These are phyloP conservation scores for Pogonognathellus flavescens DNA, from an alignment of 1,140 invertebrate genomes.

Conservation along the genomic window DNA sequence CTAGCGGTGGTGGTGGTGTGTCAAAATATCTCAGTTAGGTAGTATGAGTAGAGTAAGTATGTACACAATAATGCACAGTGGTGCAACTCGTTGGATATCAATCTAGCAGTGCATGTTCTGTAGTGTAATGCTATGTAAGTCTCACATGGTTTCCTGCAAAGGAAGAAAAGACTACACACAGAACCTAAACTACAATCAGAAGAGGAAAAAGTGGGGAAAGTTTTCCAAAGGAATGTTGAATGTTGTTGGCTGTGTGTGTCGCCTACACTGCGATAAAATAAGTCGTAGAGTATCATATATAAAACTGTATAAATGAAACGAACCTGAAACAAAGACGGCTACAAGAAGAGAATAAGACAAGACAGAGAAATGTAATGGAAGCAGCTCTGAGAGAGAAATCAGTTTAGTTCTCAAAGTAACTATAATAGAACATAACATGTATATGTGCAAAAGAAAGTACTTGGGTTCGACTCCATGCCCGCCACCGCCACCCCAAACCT, in stretches of 20 bases:
- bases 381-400: slow-evolving; percentile 9
- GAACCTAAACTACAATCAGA: slow-evolving; percentile 20
- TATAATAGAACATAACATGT: slow-evolving; percentile 5
- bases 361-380: slow-evolving; percentile 35
- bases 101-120: too few relatives aligned
- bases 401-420: slow-evolving; percentile 49
- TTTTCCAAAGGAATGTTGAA: slow-evolving; percentile 39
- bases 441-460: slow-evolving; percentile 17
- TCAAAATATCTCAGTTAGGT: too few relatives aligned
- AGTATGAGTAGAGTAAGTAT: too few relatives aligned
- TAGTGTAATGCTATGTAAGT: too few relatives aligned
- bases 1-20: neutral
- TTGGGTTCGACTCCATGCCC: neutral
- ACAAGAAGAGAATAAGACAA: slow-evolving; percentile 28
- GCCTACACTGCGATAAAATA: slow-evolving; percentile 42
- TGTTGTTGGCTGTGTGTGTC: slow-evolving; percentile 46
- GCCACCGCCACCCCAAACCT: neutral
- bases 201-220: slow-evolving; percentile 38
- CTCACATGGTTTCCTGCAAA: neutral
- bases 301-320: slow-evolving; percentile 44
- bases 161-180: neutral
- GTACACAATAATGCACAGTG: too few relatives aligned
- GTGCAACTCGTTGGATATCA: too few relatives aligned
- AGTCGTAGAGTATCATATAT: slow-evolving; percentile 29
- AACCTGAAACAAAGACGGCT: slow-evolving; percentile 38